phyloP scores from a whole-genome alignment of 2,797 vertebrate species.

The Sebastes elongatus region DNA sequence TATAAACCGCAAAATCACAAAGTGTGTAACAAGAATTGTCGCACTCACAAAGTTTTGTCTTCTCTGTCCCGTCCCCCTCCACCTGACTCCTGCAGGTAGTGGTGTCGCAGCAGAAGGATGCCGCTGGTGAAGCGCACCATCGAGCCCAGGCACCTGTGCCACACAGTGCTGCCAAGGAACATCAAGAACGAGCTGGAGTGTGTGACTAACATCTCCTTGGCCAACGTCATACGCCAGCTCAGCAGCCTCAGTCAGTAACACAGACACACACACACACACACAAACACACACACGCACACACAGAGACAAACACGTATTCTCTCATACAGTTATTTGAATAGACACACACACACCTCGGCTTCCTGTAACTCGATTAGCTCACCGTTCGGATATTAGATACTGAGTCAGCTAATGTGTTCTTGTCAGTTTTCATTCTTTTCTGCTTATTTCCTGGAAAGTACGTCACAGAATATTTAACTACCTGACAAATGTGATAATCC shows the following conservation, averaged over 20 bases:
- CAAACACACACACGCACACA: not conserved
- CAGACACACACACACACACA: not conserved
- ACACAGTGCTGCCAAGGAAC: slow-evolving; percentile 93
- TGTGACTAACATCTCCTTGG: slow-evolving; percentile 97
- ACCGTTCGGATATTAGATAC: not conserved
- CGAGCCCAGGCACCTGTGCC: slow-evolving; percentile 97
- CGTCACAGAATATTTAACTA: not conserved
- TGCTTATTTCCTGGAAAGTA: not conserved
- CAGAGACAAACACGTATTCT: not conserved
- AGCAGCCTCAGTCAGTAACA: slow-evolving; percentile 97
- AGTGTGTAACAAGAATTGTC: not conserved
- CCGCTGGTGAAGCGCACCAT: slow-evolving; percentile 98
- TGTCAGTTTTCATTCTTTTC: not conserved
- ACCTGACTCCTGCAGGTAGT: slow-evolving; percentile 64
- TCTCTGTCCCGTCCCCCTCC: slow-evolving; percentile 55
- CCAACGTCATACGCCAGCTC: slow-evolving; percentile 98
- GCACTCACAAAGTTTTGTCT: slow-evolving; percentile 17
- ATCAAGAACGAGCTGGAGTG: slow-evolving; percentile 99
- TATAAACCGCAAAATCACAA: not conserved
- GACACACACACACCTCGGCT: not conserved
- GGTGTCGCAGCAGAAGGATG: slow-evolving; percentile 85
- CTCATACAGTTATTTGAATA: not conserved
- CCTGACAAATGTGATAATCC: not conserved
- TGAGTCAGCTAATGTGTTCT: not conserved
- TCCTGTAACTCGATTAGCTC: not conserved